Conservation (phyloP, 2,797 vertebrate genomes). For the Chiroxiphia lanceolata region DNA sequence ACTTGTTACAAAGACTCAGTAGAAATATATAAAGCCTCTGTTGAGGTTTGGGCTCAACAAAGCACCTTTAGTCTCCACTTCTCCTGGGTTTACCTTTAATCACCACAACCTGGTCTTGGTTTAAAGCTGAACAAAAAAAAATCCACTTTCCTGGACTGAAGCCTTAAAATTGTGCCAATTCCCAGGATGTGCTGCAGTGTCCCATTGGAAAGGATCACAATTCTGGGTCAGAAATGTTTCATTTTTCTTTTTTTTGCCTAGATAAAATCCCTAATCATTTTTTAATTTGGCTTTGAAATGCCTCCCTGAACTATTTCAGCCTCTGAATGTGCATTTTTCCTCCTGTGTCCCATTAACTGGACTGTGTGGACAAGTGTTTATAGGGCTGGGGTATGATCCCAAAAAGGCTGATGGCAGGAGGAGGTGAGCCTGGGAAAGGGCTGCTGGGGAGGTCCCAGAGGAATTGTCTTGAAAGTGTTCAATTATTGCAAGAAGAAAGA, state of each 20-base stretch:
- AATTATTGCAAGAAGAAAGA: slow-evolving; percentile 34
- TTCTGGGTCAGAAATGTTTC: not conserved
- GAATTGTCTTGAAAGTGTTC: slow-evolving; percentile 19
- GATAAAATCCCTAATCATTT: not conserved
- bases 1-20: not conserved
- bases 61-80: not conserved
- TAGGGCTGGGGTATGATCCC: not conserved
- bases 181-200: not conserved
- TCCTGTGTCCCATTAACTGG: not conserved
- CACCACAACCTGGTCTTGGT: not conserved
- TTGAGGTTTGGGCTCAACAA: not conserved
- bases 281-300: not conserved
- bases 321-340: not conserved
- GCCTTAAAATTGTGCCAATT: not conserved
- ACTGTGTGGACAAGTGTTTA: not conserved
- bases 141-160: not conserved
- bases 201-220: not conserved
- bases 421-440: not conserved
- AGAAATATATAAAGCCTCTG: not conserved
- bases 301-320: not conserved
- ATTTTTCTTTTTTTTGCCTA: not conserved
- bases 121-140: not conserved
- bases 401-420: not conserved
- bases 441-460: not conserved
- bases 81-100: not conserved